Percentiles rank a stretch among this genome's conserved stretches.
These are phyloP conservation scores for Drosophila tristis DNA, from an alignment of 1,140 invertebrate genomes.

Conservation along the genomic window DNA sequence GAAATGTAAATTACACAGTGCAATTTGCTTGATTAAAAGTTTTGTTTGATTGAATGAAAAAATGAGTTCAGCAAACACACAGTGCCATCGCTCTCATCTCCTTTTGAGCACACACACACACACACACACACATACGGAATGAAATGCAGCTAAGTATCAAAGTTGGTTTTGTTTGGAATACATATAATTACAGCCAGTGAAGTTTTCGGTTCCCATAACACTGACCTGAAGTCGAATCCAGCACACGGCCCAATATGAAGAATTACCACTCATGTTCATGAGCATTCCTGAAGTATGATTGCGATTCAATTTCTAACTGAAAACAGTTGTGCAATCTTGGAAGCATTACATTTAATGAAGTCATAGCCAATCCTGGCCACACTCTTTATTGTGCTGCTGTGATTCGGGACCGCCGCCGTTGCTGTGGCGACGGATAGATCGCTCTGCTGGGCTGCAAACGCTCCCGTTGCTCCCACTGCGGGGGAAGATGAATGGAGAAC, in stretches of 20 bases:
- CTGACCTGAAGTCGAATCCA: slow-evolving; percentile 3
- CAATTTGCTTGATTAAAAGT: slow-evolving; percentile 22
- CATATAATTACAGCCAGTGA: slow-evolving; percentile 32
- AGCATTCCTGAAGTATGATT: slow-evolving; percentile 2
- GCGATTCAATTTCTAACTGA: slow-evolving; percentile 74
- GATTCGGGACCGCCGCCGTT: slow-evolving; percentile 22
- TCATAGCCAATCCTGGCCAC: slow-evolving; percentile 91
- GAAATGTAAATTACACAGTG: slow-evolving; percentile 23
- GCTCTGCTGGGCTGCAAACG: slow-evolving; percentile 13
- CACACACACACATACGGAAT: slow-evolving; percentile 57
- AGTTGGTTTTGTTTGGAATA: slow-evolving; percentile 59
- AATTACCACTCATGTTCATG: not conserved
- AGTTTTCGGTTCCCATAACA: slow-evolving; percentile 63
- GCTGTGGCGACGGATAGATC: slow-evolving; percentile 59
- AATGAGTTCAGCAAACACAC: slow-evolving; percentile 50
- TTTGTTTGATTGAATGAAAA: slow-evolving; percentile 31
- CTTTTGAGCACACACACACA: slow-evolving; percentile 38
- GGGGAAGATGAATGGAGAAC: slow-evolving; percentile 8
- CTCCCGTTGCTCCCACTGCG: slow-evolving; percentile 16
- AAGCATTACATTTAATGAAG: slow-evolving; percentile 89
- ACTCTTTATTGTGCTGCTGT: slow-evolving; percentile 88
- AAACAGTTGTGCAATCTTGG: slow-evolving; percentile 86
- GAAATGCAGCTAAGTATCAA: slow-evolving; percentile 72
- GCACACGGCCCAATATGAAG: not conserved
- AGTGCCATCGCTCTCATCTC: slow-evolving; percentile 27